These are phyloP conservation scores for Gallirallus australis DNA, from an alignment of 2,797 vertebrate species.

Conservation along the genomic window DNA sequence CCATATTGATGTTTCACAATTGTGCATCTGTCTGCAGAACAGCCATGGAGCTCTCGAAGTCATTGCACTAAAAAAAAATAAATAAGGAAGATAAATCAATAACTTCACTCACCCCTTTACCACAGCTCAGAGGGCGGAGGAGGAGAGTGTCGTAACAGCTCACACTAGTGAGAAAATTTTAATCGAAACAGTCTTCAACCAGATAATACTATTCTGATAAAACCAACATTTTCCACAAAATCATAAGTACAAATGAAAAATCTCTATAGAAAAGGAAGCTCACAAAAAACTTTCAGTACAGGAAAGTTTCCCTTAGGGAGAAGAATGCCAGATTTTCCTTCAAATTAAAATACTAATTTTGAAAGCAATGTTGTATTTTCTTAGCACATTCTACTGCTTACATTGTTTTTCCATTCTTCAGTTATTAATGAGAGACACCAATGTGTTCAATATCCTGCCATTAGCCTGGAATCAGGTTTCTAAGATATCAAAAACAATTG, in stretches of 20 bases:
- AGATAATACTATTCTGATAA: constrained; percentile 37
- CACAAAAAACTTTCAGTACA: background rate
- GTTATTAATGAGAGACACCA: background rate
- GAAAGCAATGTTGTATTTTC: constrained; percentile 8
- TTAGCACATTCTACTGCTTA: background rate
- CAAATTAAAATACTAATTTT: background rate
- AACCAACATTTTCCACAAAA: constrained; percentile 27
- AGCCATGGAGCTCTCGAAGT: background rate
- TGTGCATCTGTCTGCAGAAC: constrained; percentile 56
- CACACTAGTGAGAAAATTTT: constrained; percentile 32
- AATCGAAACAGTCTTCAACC: constrained; percentile 24
- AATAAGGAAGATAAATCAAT: constrained; percentile 12
- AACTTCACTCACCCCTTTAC: constrained; percentile 28
- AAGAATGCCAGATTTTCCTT: background rate
- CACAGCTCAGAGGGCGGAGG: constrained; percentile 17
- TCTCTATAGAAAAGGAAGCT: background rate
- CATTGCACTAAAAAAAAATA: background rate
- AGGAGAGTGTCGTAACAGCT: constrained; percentile 39
- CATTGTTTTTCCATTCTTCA: background rate
- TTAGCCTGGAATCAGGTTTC: background rate
- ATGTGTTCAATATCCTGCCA: background rate
- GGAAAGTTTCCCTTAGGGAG: background rate
- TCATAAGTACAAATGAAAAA: background rate
- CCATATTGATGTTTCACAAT: constrained; percentile 58
- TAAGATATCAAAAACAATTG: constrained; percentile 12